A percentile compares a stretch with the other conserved stretches of the same genome.
Evolutionary conservation across 1,140 invertebrate species (phyloP).

Genomic region (Brachystomella parvula): DNA sequence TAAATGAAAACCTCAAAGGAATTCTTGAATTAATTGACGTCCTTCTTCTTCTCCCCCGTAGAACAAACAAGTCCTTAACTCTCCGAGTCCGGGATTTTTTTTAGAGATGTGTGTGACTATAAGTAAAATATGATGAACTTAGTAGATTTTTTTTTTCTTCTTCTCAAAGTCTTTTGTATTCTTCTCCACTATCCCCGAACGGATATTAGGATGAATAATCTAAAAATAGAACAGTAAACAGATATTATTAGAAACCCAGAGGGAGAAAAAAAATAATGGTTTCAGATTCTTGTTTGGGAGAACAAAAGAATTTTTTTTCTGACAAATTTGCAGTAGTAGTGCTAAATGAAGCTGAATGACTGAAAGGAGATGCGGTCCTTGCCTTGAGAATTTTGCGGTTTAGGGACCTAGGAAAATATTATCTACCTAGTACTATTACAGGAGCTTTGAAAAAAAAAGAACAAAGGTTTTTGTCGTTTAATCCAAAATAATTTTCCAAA

Average conservation of each 20-base stretch:
- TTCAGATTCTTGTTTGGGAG: background rate
- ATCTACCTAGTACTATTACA: slow-evolving; percentile 16
- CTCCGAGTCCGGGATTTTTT: too few relatives aligned
- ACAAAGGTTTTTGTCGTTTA: too few relatives aligned
- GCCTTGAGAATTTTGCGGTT: slow-evolving; percentile 10
- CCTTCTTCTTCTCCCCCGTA: background rate
- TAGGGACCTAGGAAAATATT: background rate
- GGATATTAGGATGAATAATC: too few relatives aligned
- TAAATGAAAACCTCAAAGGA: background rate
- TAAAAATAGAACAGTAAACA: too few relatives aligned
- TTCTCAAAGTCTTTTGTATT: too few relatives aligned
- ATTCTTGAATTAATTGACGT: slow-evolving; percentile 9
- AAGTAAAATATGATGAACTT: too few relatives aligned
- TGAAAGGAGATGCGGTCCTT: background rate
- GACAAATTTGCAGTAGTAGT: too few relatives aligned
- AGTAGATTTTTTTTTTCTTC: too few relatives aligned
- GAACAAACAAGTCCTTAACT: slow-evolving; percentile 1
- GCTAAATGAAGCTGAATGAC: background rate
- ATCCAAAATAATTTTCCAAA: too few relatives aligned
- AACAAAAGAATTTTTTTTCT: background rate
- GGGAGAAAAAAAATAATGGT: background rate
- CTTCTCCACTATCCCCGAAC: too few relatives aligned
- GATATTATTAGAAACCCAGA: background rate
- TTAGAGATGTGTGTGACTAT: too few relatives aligned
- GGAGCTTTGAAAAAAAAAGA: slow-evolving; percentile 21